Percentiles rank a stretch among this genome's conserved stretches.
phyloP scores from a whole-genome alignment of 2,888 invertebrate genomes.

The Gastrophysa polygoni region DNA sequence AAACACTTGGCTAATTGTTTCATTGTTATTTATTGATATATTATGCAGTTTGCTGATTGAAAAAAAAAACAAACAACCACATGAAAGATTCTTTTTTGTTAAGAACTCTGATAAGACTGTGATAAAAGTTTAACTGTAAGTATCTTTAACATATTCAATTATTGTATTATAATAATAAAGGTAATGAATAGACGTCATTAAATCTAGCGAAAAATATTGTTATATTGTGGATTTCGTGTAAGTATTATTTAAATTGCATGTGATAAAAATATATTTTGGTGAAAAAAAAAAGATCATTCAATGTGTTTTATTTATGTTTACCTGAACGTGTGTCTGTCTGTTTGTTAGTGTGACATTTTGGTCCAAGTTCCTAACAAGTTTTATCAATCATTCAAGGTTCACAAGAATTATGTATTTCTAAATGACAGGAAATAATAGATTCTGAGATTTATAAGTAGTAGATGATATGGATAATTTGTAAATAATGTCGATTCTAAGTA shows the following conservation, averaged over 20 bases:
- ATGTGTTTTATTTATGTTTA: constrained; percentile 51
- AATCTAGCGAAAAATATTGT: constrained; percentile 43
- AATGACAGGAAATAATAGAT: constrained; percentile 52
- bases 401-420: constrained; percentile 51
- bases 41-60: constrained; percentile 28
- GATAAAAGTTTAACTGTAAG: constrained; percentile 54
- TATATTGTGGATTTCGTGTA: constrained; percentile 51
- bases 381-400: constrained; percentile 47
- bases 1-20: constrained; percentile 1
- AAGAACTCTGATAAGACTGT: constrained; percentile 56
- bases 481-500: no score
- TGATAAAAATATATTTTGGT: constrained; percentile 55
- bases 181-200: constrained; percentile 35
- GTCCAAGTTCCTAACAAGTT: constrained; percentile 55
- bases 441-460: constrained; percentile 54
- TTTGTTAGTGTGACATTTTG: constrained; percentile 43
- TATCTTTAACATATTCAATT: constrained; percentile 48
- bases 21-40: constrained; percentile 30
- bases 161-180: constrained; percentile 46
- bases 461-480: constrained; percentile 52
- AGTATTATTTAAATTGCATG: constrained; percentile 46
- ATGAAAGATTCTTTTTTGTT: constrained; percentile 46
- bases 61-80: constrained; percentile 48
- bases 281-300: constrained; percentile 46
- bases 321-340: constrained; percentile 49